Evolutionary conservation across 2,797 vertebrate genomes (phyloP), one percentile per base, ranked within the genome.

Genomic region (Remorina albescens): DNA sequence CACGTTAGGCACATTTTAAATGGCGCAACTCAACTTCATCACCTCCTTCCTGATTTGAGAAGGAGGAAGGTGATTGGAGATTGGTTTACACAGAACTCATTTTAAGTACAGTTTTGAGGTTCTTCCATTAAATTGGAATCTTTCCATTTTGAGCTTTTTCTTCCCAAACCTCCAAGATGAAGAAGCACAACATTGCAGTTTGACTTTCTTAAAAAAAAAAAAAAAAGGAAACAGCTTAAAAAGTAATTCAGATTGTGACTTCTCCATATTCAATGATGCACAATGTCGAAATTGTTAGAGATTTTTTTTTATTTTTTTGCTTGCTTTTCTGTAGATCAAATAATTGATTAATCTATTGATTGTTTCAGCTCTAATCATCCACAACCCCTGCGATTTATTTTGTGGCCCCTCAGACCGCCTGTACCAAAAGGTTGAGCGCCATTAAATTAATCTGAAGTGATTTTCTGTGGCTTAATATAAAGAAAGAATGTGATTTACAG

Each of bases 21-120:
- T 54, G 80, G 82, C 72, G 79, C 81, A 69, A 83, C 85, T 89
- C 76, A 70, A 64, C 83, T 80, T 80, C 78, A 88, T 87, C 89
- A 75, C 74, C 78, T 88, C 80, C 50, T 66, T 85, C 71, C 71
- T 72, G 63, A 88, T 86, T 74, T 83, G 34, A 46, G 44, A 44
- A 1, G 42, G 18, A 46, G n/a, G 44, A 8, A 21, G 21, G 46
- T 13, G 21, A 47, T 11, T 11, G 44, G 4, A 4, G n/a, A n/a
- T 42, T 8, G 41, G 16, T 42, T 42, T 19, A 42, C 41, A 18
- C 41, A 42, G 19, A 16, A 18, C 41, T 42, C 16, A 19, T 18
- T 16, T 42, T 42, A 42, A 18, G 41, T 18, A 19, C 41, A 42
- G 41, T 18, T 42, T 42, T 42, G 41, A 42, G 41, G 18, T 42